Conservation (phyloP, 2,888 invertebrate genomes). For the Xestia rhomboidea region DNA sequence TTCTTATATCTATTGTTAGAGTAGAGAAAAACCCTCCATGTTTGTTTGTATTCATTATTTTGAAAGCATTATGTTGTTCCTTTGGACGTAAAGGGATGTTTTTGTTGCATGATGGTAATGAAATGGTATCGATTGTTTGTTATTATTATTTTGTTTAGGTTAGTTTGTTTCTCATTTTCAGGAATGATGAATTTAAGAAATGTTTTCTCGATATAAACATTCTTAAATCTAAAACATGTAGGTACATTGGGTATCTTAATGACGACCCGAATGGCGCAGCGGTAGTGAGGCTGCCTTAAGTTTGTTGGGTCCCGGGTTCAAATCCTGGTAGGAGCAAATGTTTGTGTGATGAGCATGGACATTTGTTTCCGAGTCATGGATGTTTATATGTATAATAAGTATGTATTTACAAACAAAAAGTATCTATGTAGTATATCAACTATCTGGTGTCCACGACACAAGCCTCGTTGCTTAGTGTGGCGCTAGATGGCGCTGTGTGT, state of each 20-base stretch:
- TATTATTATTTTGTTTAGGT: conserved; percentile 34
- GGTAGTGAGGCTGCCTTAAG: no score
- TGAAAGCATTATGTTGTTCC: conserved; percentile 77
- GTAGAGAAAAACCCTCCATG: conserved; percentile 68
- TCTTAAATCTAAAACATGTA: not conserved
- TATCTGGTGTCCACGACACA: no score
- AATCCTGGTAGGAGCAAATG: no score
- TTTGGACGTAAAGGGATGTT: conserved; percentile 63
- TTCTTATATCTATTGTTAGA: conserved; percentile 62
- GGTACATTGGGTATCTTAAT: not conserved
- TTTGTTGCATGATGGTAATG: conserved; percentile 57
- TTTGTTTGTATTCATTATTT: conserved; percentile 77
- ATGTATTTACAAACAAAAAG: no score
- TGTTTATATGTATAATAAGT: no score
- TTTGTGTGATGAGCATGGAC: no score
- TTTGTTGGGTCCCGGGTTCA: no score
- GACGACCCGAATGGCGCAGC: no score
- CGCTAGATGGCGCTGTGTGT: no score
- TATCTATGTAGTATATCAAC: no score
- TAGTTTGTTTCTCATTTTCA: conserved; percentile 33
- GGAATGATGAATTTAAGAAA: not conserved
- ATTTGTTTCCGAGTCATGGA: no score
- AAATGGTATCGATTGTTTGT: conserved; percentile 53
- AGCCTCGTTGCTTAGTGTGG: no score
- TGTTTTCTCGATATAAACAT: not conserved